phyloP scores from a whole-genome alignment of 1,140 invertebrate genomes.

The Drosophila funebris region DNA sequence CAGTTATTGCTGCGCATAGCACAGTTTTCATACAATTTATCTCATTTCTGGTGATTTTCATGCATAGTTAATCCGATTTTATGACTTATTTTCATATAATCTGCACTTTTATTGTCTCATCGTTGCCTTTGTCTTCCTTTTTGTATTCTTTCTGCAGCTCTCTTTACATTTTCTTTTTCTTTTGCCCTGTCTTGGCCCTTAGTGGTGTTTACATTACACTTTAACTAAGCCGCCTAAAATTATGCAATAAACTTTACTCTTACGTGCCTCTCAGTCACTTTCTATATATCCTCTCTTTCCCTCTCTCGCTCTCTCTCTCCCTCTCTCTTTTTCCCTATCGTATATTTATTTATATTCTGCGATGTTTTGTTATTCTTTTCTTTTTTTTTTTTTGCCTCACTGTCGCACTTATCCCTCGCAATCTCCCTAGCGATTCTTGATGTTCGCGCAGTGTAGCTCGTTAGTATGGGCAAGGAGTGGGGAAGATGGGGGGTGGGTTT shows the following conservation, averaged over 20 bases:
- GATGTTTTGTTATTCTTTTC: constrained; percentile 49
- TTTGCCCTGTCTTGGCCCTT: constrained; percentile 19
- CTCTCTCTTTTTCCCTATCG: background rate
- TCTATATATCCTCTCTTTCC: background rate
- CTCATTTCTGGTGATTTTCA: background rate
- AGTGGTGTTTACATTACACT: constrained; percentile 73
- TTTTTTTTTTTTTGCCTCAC: constrained; percentile 20
- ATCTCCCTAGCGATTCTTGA: constrained; percentile 62
- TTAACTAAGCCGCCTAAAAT: constrained; percentile 74
- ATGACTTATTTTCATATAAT: constrained; percentile 73
- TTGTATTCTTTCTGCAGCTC: background rate
- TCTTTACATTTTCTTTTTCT: constrained; percentile 10
- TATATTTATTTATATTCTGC: constrained; percentile 68
- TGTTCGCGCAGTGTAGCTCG: constrained; percentile 74
- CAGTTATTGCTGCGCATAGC: no score
- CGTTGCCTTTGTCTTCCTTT: constrained; percentile 9
- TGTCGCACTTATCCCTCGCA: constrained; percentile 51
- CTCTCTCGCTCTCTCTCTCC: background rate
- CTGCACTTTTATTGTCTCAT: constrained; percentile 71
- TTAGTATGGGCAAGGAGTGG: constrained; percentile 25
- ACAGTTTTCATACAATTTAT: no score
- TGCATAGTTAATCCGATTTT: constrained; percentile 21
- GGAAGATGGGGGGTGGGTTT: background rate
- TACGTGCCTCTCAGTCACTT: constrained; percentile 64
- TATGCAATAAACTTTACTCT: constrained; percentile 81